A percentile compares a stretch with the other conserved stretches of the same genome.
Conservation (phyloP, 2,888 invertebrate species). For the Rhimphoctona megacephalus region DNA sequence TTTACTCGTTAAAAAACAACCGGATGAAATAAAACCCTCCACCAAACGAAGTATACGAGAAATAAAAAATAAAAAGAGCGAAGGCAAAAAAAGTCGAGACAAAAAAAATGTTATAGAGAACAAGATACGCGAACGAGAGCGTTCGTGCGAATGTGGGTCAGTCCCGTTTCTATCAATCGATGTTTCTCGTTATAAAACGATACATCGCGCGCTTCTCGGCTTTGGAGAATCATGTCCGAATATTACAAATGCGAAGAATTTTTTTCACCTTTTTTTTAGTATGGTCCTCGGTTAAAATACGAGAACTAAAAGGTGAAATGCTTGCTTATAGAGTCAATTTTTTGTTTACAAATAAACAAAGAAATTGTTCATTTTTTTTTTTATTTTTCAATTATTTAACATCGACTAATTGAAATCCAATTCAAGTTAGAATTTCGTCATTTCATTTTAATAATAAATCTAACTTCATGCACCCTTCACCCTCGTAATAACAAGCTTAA, state of each 20-base stretch:
- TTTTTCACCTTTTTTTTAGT: background rate
- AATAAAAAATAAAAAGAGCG: constrained; percentile 22
- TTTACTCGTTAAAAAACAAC: constrained; percentile 30
- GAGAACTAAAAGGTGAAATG: background rate
- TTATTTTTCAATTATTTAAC: background rate
- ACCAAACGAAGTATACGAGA: constrained; percentile 41
- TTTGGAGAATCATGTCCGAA: background rate
- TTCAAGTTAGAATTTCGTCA: background rate
- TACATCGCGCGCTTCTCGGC: constrained; percentile 10
- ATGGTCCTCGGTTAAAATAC: background rate
- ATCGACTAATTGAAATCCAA: background rate
- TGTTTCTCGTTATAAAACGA: constrained; percentile 57
- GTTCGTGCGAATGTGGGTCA: constrained; percentile 58
- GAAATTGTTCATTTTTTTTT: background rate
- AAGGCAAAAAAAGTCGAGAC: background rate
- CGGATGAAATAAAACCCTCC: constrained; percentile 27
- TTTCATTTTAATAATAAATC: background rate
- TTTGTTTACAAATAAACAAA: background rate
- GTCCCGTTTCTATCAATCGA: constrained; percentile 43
- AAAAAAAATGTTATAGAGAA: constrained; percentile 15
- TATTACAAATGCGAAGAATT: constrained; percentile 20
- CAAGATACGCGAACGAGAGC: constrained; percentile 34
- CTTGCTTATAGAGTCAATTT: background rate
- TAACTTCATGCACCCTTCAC: background rate
- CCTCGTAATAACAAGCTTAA: constrained; percentile 13